Conservation (phyloP, 1,140 invertebrate species). For the Hylaeus volcanicus region DNA sequence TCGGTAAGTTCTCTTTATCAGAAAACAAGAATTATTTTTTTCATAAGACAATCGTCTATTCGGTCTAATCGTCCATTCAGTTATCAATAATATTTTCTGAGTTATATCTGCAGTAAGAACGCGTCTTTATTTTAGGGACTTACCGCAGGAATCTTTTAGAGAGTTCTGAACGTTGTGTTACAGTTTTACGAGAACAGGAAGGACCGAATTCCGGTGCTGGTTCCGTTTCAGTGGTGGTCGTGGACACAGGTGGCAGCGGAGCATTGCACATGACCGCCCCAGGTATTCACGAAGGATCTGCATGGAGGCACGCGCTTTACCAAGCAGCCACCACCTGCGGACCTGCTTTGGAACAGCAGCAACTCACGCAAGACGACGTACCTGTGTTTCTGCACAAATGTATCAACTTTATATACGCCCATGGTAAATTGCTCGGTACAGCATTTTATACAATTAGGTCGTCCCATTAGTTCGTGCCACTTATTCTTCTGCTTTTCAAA, state of each 20-base stretch:
- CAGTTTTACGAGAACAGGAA: constrained; percentile 74
- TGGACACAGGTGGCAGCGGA: constrained; percentile 70
- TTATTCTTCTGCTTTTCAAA: too few species aligned
- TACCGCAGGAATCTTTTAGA: background rate
- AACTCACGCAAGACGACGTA: constrained; percentile 91
- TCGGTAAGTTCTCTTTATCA: constrained; percentile 82
- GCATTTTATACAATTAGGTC: background rate
- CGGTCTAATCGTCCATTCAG: too few species aligned
- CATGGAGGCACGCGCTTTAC: constrained; percentile 87
- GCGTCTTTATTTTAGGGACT: background rate
- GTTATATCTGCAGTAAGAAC: background rate
- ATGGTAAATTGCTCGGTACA: constrained; percentile 82
- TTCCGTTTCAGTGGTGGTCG: constrained; percentile 69
- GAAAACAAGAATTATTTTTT: background rate
- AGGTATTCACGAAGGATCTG: constrained; percentile 72
- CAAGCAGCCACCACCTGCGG: constrained; percentile 89
- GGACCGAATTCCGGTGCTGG: constrained; percentile 67
- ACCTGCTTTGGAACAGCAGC: constrained; percentile 88
- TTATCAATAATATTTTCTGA: background rate
- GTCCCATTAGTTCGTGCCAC: too few species aligned
- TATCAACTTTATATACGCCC: constrained; percentile 91
- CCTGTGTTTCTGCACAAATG: constrained; percentile 95
- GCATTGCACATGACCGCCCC: constrained; percentile 73
- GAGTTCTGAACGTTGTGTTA: background rate
- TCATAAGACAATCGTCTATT: background rate